Evolutionary conservation across 2,113 vertebrate genomes (phyloP).

Genomic region (Dipodomys ordii): DNA sequence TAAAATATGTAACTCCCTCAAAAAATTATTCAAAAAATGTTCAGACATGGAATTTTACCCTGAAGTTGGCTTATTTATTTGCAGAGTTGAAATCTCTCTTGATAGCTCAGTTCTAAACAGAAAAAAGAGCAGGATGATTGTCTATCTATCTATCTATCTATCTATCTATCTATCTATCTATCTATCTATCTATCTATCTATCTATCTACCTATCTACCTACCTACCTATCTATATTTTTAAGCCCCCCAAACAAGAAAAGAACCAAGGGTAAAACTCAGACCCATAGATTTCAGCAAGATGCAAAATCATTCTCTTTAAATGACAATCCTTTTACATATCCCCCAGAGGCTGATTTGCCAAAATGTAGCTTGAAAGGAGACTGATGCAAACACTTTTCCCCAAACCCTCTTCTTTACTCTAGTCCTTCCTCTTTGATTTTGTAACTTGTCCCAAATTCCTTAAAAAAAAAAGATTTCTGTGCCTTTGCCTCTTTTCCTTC

Average conservation of each 20-base stretch:
- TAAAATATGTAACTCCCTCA: slow-evolving; percentile 32
- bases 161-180: no score
- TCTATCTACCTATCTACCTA: no score
- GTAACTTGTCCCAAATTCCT: slow-evolving; percentile 37
- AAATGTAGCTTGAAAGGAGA: slow-evolving; percentile 39
- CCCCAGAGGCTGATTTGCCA: slow-evolving; percentile 45
- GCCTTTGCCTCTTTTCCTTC: not conserved
- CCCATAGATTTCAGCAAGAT: slow-evolving; percentile 67
- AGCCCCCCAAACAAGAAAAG: not conserved
- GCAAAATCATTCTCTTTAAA: slow-evolving; percentile 67
- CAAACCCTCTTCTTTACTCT: not conserved
- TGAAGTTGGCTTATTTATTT: slow-evolving; percentile 41
- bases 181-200: no score
- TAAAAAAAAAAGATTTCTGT: slow-evolving; percentile 10
- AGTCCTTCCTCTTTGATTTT: not conserved
- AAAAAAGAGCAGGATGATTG: slow-evolving; percentile 63
- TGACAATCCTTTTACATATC: slow-evolving; percentile 38
- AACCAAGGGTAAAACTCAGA: slow-evolving; percentile 66
- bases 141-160: no score
- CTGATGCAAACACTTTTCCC: not conserved
- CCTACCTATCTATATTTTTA: no score
- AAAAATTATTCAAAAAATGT: slow-evolving; percentile 61
- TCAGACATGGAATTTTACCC: slow-evolving; percentile 53
- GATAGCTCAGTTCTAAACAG: slow-evolving; percentile 59
- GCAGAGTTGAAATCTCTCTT: slow-evolving; percentile 41